phyloP scores from a whole-genome alignment of 2,113 vertebrate genomes.

The Thalassoma bifasciatum region DNA sequence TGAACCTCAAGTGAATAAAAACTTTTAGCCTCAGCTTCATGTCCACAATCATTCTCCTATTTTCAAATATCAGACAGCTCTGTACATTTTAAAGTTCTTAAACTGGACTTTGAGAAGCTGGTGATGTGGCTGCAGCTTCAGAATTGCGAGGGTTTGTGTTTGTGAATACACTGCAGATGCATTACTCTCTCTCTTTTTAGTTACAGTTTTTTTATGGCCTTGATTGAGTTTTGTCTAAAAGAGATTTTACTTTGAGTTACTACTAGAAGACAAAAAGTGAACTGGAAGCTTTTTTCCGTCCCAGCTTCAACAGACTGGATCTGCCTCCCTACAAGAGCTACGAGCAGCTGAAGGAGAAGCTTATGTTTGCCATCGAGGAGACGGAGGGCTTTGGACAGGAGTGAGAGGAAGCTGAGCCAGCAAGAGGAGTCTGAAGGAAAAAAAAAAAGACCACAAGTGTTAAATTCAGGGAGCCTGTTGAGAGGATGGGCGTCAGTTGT shows the following conservation, averaged over 20 bases:
- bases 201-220: background rate
- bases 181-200: too few species aligned
- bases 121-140: too few species aligned
- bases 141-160: too few species aligned
- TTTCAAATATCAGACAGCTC: too few species aligned
- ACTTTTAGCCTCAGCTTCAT: too few species aligned
- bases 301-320: conserved; percentile 97
- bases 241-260: background rate
- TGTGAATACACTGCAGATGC: too few species aligned
- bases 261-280: background rate
- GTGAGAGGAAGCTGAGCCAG: conserved; percentile 62
- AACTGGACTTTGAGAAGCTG: too few species aligned
- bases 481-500: conserved; percentile 11
- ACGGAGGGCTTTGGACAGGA: conserved; percentile 99
- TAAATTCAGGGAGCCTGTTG: conserved; percentile 64
- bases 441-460: conserved; percentile 31
- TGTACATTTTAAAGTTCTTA: too few species aligned
- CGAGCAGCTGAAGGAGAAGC: conserved; percentile 97
- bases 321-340: conserved; percentile 98
- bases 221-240: conserved; percentile 8
- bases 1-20: too few species aligned
- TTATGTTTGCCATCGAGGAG: conserved; percentile 98
- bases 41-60: too few species aligned
- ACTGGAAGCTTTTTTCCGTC: background rate
- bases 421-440: conserved; percentile 19